phyloP scores from a whole-genome alignment of 2,888 invertebrate genomes.

The Ditula angustiorana region DNA sequence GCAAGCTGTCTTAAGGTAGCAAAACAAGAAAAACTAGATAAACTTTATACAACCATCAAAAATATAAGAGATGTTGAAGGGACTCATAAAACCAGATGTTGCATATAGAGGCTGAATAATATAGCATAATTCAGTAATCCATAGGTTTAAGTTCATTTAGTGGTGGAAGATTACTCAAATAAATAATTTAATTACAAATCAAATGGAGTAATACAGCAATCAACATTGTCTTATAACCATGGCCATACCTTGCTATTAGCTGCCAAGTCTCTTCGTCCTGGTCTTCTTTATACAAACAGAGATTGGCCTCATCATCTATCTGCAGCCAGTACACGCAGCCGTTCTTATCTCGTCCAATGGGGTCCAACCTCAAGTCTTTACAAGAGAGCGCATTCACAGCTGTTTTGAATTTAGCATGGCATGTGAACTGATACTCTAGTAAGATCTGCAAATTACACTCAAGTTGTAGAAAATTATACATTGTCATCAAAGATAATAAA shows the following conservation, averaged over 20 bases:
- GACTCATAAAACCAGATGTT: too few relatives aligned
- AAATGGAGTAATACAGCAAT: too few relatives aligned
- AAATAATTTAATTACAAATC: too few relatives aligned
- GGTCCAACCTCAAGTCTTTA: conserved; percentile 93
- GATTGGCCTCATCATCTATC: conserved; percentile 94
- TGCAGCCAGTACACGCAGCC: conserved; percentile 98
- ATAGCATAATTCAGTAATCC: too few relatives aligned
- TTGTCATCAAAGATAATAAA: background rate
- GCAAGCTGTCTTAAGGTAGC: too few relatives aligned
- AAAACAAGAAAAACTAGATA: too few relatives aligned
- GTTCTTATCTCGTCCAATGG: conserved; percentile 95
- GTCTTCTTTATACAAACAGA: conserved; percentile 97
- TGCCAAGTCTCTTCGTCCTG: conserved; percentile 98
- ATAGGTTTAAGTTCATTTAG: too few relatives aligned
- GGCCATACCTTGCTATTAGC: conserved; percentile 92
- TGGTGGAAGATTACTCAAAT: too few relatives aligned
- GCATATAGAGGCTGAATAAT: too few relatives aligned
- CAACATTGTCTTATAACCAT: background rate
- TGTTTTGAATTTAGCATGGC: conserved; percentile 96
- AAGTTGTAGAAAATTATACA: background rate
- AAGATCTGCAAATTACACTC: conserved; percentile 87
- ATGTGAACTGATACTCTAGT: conserved; percentile 97
- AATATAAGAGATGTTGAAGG: too few relatives aligned
- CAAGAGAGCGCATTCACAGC: conserved; percentile 92
- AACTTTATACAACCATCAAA: too few relatives aligned